Conservation (phyloP, 2,888 invertebrate species). For the Suillia variegata region DNA sequence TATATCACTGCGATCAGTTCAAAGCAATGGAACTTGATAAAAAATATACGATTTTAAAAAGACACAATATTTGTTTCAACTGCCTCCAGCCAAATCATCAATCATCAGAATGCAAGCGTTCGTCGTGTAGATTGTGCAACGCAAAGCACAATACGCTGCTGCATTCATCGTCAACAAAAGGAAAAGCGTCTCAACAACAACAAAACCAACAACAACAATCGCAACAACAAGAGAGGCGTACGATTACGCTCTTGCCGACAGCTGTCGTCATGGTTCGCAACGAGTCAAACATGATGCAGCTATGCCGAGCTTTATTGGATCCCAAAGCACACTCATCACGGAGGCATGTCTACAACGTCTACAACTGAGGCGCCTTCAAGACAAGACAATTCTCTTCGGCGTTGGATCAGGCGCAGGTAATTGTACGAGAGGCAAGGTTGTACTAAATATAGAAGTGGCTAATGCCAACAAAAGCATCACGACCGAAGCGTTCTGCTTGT, state of each 20-base stretch:
- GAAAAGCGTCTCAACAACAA: neutral
- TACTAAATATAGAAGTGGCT: too few relatives aligned
- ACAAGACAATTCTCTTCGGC: slow-evolving; percentile 23
- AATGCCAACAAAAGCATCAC: neutral
- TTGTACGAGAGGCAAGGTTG: slow-evolving; percentile 17
- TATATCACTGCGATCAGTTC: slow-evolving; percentile 19
- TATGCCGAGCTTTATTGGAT: slow-evolving; percentile 20
- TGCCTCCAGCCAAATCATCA: slow-evolving; percentile 16
- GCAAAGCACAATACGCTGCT: slow-evolving; percentile 23
- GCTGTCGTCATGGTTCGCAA: slow-evolving; percentile 17
- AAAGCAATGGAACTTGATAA: slow-evolving; percentile 1
- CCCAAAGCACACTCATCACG: slow-evolving; percentile 20
- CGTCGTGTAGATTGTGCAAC: slow-evolving; percentile 15
- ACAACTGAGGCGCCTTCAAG: slow-evolving; percentile 11
- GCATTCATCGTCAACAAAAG: slow-evolving; percentile 5
- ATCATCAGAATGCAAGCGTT: slow-evolving; percentile 15
- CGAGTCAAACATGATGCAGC: slow-evolving; percentile 8
- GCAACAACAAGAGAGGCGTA: neutral
- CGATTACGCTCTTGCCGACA: slow-evolving; percentile 17
- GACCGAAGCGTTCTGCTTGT: slow-evolving; percentile 19
- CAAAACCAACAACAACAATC: neutral
- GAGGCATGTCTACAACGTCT: slow-evolving; percentile 24
- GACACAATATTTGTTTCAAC: slow-evolving; percentile 22
- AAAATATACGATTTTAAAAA: neutral
- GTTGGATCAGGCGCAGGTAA: slow-evolving; percentile 14